A percentile compares a stretch with the other conserved stretches of the same genome.
Conservation (phyloP, 2,888 invertebrate species). For the Philereme transversata region DNA sequence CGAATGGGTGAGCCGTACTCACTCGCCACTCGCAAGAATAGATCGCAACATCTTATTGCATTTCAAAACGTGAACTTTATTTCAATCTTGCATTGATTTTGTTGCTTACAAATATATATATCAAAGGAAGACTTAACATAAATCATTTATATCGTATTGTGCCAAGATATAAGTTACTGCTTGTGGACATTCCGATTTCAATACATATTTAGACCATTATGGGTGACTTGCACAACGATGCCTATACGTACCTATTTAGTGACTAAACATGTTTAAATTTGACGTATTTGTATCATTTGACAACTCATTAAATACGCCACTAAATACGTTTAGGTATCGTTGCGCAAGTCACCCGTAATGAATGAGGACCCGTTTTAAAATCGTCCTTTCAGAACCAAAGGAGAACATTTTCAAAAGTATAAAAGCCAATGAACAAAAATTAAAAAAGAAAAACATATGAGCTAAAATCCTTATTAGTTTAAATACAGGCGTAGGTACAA, state of each 20-base stretch:
- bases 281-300: no score
- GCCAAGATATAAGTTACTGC: no score
- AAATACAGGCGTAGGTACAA: constrained; percentile 37
- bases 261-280: no score
- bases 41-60: constrained; percentile 23
- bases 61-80: constrained; percentile 16
- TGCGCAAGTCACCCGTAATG: constrained; percentile 53
- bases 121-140: no score
- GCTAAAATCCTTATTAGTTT: constrained; percentile 25
- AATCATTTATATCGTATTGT: no score
- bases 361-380: constrained; percentile 68
- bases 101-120: neutral
- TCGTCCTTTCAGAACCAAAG: constrained; percentile 50
- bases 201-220: no score
- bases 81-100: constrained; percentile 12
- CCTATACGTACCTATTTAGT: no score
- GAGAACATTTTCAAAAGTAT: constrained; percentile 71
- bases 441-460: constrained; percentile 1
- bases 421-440: no score
- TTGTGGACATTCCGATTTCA: no score
- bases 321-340: no score
- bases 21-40: constrained; percentile 35
- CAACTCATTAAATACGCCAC: no score
- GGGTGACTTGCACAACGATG: no score
- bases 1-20: constrained; percentile 53